Evolutionary conservation across 2,888 invertebrate species (phyloP).

Genomic region (Sturmia bella): DNA sequence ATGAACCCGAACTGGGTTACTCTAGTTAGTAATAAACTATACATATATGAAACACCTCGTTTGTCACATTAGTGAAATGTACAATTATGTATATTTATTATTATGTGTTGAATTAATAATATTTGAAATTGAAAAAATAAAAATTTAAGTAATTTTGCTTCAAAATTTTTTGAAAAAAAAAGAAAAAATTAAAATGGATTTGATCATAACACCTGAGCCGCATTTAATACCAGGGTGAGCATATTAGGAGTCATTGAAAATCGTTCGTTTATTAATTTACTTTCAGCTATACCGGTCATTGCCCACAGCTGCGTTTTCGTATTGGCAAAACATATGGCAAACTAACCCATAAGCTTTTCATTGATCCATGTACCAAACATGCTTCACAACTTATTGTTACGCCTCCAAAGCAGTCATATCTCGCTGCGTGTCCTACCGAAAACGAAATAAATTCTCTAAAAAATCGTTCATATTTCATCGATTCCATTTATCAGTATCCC

Average conservation of each 20-base stretch:
- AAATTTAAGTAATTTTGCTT: not conserved
- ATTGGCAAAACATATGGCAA: conserved; percentile 90
- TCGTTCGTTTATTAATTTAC: conserved; percentile 5
- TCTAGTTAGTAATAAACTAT: too few relatives aligned
- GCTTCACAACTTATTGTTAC: conserved; percentile 87
- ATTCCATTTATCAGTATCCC: conserved; percentile 88
- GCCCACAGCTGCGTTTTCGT: conserved; percentile 88
- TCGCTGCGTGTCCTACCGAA: conserved; percentile 84
- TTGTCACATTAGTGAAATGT: too few relatives aligned
- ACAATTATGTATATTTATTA: too few relatives aligned
- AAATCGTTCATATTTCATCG: conserved; percentile 85
- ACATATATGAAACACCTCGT: too few relatives aligned
- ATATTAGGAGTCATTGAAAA: not conserved
- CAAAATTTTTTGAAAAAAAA: conserved; percentile 46
- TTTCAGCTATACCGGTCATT: conserved; percentile 88
- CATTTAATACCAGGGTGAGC: conserved; percentile 88
- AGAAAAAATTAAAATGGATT: conserved; percentile 72
- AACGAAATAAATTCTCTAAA: conserved; percentile 86
- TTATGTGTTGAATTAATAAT: too few relatives aligned
- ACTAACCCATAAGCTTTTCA: conserved; percentile 87
- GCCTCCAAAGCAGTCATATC: conserved; percentile 78
- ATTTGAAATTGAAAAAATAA: not conserved
- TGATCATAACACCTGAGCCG: conserved; percentile 85
- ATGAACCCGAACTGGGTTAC: too few relatives aligned
- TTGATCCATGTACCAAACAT: conserved; percentile 88